These are phyloP conservation scores for Poeciliopsis gracilis DNA, from an alignment of 2,797 vertebrate species.

Conservation along the genomic window DNA sequence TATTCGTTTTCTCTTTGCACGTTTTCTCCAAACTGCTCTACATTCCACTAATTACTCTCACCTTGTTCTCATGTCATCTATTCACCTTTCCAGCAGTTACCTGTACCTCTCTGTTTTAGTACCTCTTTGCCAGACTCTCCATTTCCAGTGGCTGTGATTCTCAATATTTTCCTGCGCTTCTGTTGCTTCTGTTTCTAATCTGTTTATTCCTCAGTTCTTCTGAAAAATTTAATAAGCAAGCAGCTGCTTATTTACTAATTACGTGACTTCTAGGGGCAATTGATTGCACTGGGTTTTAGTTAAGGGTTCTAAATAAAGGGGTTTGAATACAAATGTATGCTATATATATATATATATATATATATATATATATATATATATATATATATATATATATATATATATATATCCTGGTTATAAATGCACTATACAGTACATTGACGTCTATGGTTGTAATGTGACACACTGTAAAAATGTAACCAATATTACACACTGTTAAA, in stretches of 20 bases:
- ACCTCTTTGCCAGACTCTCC: background rate
- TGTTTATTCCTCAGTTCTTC: background rate
- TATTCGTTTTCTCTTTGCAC: background rate
- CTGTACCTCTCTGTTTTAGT: background rate
- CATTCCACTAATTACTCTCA: background rate
- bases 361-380: too few species aligned
- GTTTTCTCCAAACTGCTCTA: background rate
- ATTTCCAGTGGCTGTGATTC: background rate
- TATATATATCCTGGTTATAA: background rate
- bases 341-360: too few species aligned
- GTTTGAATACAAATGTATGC: background rate
- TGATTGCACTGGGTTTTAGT: background rate
- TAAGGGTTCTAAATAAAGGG: background rate
- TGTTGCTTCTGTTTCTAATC: background rate
- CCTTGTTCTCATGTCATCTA: background rate
- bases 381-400: too few species aligned
- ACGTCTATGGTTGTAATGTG: background rate
- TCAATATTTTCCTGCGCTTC: background rate
- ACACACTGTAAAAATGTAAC: background rate
- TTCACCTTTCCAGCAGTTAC: background rate
- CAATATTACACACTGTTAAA: background rate
- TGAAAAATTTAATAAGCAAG: background rate
- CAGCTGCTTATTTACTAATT: background rate
- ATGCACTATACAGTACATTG: background rate
- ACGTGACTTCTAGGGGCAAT: background rate